phyloP scores from a whole-genome alignment of 2,113 vertebrate species.

The Rhipidura dahli region DNA sequence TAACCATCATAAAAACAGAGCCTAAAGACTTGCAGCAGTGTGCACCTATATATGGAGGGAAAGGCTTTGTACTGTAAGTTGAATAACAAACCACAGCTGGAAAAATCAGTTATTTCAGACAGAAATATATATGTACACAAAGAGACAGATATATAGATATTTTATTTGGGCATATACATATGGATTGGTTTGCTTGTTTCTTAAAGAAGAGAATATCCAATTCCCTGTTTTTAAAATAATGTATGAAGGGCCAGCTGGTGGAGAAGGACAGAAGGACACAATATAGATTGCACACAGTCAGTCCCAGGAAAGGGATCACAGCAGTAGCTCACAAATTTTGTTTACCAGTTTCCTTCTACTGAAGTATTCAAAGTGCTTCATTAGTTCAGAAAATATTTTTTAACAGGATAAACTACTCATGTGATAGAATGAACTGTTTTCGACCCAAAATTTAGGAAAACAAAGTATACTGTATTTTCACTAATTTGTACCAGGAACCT shows the following conservation, averaged over 20 bases:
- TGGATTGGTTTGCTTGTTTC: not conserved
- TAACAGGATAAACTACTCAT: not conserved
- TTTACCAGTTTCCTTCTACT: not conserved
- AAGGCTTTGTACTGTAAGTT: not conserved
- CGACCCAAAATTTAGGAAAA: not conserved
- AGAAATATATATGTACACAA: not conserved
- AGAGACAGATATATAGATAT: rapidly evolving
- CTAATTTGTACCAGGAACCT: not conserved
- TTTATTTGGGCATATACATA: not conserved
- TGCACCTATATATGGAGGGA: not conserved
- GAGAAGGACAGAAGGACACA: not conserved
- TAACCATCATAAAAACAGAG: constrained; percentile 40
- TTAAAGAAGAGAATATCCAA: not conserved
- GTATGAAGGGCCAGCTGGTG: not conserved
- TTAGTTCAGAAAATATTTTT: not conserved
- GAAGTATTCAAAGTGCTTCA: not conserved
- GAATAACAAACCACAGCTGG: not conserved
- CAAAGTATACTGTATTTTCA: not conserved
- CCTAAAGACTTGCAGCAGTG: not conserved
- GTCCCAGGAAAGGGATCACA: not conserved
- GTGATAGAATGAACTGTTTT: not conserved
- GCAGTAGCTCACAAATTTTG: not conserved
- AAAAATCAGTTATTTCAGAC: not conserved
- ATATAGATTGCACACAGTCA: not conserved
- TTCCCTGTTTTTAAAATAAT: not conserved